Evolutionary conservation across 2,888 invertebrate genomes (phyloP).

Genomic region (Acrobasis consociella): DNA sequence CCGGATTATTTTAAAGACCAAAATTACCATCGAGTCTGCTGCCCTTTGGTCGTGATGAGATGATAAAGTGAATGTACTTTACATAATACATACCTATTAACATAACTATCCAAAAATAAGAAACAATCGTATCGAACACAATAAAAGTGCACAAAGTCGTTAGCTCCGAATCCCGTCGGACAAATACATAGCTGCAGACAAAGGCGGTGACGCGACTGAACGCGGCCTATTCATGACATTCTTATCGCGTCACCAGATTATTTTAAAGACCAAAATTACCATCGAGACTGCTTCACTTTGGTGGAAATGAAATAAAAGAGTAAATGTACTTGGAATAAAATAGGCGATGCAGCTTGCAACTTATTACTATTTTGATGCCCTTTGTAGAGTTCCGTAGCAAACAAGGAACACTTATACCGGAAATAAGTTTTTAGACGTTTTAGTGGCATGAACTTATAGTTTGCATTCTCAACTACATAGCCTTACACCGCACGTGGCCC

Average conservation of each 20-base stretch:
- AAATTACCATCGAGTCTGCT: neutral
- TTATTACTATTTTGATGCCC: no score
- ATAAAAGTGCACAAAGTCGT: neutral
- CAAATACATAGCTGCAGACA: conserved; percentile 14
- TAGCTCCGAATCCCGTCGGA: neutral
- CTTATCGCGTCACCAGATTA: neutral
- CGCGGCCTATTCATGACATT: neutral
- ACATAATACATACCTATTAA: no score
- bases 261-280: neutral
- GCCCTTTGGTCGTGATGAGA: neutral
- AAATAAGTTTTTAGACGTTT: no score
- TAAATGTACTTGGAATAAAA: no score
- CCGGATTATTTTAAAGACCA: neutral
- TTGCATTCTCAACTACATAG: no score
- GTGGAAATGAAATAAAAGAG: neutral
- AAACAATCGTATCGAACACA: neutral
- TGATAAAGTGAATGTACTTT: no score
- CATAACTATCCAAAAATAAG: no score
- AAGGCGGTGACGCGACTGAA: neutral
- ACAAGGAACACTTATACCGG: no score
- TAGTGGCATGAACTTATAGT: no score
- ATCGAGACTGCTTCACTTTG: neutral
- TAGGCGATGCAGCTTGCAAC: no score
- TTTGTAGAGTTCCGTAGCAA: no score
- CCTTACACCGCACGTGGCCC: no score